A percentile compares a stretch with the other conserved stretches of the same genome.
phyloP scores from a whole-genome alignment of 2,797 vertebrate genomes.

The Emys orbicularis region DNA sequence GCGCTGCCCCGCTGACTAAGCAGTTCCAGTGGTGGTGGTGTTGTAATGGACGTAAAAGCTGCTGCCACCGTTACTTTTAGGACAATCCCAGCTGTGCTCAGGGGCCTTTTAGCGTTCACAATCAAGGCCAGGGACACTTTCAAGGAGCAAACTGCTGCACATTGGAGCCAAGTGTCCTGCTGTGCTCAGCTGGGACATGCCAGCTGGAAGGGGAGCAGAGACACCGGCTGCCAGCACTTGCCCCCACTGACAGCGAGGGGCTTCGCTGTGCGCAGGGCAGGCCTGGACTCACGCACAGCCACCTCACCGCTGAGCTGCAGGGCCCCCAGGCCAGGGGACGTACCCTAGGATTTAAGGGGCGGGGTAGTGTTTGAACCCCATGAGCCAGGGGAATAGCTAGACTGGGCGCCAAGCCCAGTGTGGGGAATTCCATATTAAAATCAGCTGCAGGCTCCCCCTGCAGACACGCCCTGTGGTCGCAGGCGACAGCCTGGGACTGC shows the following conservation, averaged over 20 bases:
- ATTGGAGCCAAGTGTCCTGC: background rate
- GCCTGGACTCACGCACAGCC: too few species aligned
- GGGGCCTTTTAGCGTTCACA: background rate
- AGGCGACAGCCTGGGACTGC: too few species aligned
- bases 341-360: too few species aligned
- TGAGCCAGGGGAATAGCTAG: background rate
- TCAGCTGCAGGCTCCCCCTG: too few species aligned
- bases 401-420: accelerated
- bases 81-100: background rate
- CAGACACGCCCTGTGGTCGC: too few species aligned
- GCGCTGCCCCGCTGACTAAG: background rate
- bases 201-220: background rate
- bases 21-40: too few species aligned
- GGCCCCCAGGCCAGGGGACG: background rate
- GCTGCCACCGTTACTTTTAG: background rate
- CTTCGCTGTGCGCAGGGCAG: background rate
- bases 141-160: background rate
- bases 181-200: accelerated
- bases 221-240: background rate
- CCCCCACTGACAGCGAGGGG: too few species aligned
- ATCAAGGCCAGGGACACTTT: background rate
- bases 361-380: accelerated
- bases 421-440: too few species aligned
- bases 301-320: background rate
- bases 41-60: background rate